A percentile compares a stretch with the other conserved stretches of the same genome.
These are phyloP conservation scores for Papilio polytes DNA, from an alignment of 1,140 invertebrate genomes.

Conservation along the genomic window DNA sequence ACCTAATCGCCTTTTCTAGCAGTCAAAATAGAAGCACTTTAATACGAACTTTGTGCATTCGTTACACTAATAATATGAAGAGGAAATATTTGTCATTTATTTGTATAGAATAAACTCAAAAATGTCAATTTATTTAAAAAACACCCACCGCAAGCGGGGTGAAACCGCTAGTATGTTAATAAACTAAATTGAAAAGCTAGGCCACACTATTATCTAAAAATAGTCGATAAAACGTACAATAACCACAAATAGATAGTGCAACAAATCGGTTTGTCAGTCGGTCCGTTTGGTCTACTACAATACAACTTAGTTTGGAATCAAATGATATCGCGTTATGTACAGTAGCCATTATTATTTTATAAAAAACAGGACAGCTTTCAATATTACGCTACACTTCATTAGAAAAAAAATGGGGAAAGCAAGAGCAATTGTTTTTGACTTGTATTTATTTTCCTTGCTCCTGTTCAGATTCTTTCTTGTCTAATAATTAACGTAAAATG, in stretches of 20 bases:
- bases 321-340: conserved; percentile 5
- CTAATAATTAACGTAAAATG: no score
- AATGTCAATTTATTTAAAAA: no score
- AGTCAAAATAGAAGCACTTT: no score
- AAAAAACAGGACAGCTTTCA: neutral
- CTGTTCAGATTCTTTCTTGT: no score
- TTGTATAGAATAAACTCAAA: no score
- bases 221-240: conserved; percentile 10
- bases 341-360: neutral
- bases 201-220: neutral
- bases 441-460: no score
- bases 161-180: no score
- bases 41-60: no score
- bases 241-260: conserved; percentile 24
- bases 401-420: neutral
- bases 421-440: neutral
- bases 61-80: no score
- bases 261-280: conserved; percentile 5
- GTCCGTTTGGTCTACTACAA: conserved; percentile 1
- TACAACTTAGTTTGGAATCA: conserved; percentile 7
- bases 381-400: neutral
- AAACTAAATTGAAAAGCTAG: conserved; percentile 3
- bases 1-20: no score
- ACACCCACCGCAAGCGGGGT: no score
- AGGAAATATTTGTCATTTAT: no score